A percentile compares a stretch with the other conserved stretches of the same genome.
These are phyloP conservation scores for Leptinotarsa rubiginosa DNA, from an alignment of 2,888 invertebrate genomes.

Conservation along the genomic window DNA sequence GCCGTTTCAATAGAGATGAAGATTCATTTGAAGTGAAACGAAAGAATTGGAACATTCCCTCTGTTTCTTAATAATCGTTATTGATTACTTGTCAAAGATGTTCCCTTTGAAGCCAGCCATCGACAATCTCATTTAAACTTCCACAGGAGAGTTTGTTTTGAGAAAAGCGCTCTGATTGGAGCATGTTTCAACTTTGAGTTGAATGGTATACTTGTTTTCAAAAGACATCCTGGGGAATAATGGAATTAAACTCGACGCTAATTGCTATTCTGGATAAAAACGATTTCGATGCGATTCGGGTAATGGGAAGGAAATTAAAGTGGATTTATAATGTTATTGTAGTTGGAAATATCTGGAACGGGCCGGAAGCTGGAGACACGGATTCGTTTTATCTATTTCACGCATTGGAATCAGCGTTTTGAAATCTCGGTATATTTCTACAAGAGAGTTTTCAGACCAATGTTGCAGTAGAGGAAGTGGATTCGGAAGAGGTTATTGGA, in stretches of 20 bases:
- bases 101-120: neutral
- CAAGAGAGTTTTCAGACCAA: too few species aligned
- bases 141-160: neutral
- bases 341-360: neutral
- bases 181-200: constrained; percentile 10
- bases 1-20: too few species aligned
- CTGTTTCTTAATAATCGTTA: constrained; percentile 4
- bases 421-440: too few species aligned
- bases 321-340: neutral
- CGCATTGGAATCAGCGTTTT: too few species aligned
- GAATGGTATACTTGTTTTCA: neutral
- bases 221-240: constrained; percentile 8
- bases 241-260: constrained; percentile 9
- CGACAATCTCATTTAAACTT: neutral
- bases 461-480: too few species aligned
- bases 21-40: neutral
- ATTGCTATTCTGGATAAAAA: neutral
- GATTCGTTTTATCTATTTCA: too few species aligned
- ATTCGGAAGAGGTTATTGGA: too few species aligned
- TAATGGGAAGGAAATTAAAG: neutral
- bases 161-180: neutral
- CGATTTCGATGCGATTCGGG: neutral
- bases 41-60: neutral
- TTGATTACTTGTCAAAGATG: neutral
- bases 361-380: neutral